Base-by-base conservation (phyloP, 2,888 invertebrate species). In the Tetramorium bicarinatum region DNA sequence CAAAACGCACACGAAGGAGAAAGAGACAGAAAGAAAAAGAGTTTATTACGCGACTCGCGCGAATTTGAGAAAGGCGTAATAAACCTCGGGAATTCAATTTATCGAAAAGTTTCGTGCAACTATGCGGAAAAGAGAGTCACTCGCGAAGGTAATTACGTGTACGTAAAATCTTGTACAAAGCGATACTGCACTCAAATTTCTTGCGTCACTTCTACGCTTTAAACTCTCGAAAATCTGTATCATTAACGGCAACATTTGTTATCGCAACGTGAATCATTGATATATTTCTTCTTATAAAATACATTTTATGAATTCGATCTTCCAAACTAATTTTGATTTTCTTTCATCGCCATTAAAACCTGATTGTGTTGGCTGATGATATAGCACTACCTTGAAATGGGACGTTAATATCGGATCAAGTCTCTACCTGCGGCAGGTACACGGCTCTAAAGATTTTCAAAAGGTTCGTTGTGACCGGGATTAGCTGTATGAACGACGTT, bases 371-470 rank as follows among this genome's bases (percentile, higher is more conserved):
- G 25, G 4, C 13, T 41, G 9, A 29, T 66, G 41, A 41, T 54
- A n/a, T 29, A 21, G 6, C 21, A 71, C 13, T 34, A 44, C 1
- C 25, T 41, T 11, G n/a, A 62, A 75, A 75, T 34, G 38, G 21
- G 69, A 52, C 34, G 34, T 67, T 29, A 56, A 77, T 69, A 56
- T 34, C 56, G 21, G 44, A 56, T 79, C 25, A 44, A 38, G 59
- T 49, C 47, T 49, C 79, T 61, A 59, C 47, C 47, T 59, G 59
- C 71, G 38, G 18, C 69, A 79, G 69, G 56, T 79, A 47, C 21
- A 56, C 38, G 56, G 15, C 13, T 67, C 44, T 67, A 67, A 67
- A 77, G 67, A 56, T 80, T 47, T 18, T 47, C 71, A 44, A 77
- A 77, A 66, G 41, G n/a, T 41, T 44, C n/a, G 66, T 9, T 25